These are phyloP conservation scores for Botia almorhae DNA, from an alignment of 2,797 vertebrate genomes.

Conservation along the genomic window DNA sequence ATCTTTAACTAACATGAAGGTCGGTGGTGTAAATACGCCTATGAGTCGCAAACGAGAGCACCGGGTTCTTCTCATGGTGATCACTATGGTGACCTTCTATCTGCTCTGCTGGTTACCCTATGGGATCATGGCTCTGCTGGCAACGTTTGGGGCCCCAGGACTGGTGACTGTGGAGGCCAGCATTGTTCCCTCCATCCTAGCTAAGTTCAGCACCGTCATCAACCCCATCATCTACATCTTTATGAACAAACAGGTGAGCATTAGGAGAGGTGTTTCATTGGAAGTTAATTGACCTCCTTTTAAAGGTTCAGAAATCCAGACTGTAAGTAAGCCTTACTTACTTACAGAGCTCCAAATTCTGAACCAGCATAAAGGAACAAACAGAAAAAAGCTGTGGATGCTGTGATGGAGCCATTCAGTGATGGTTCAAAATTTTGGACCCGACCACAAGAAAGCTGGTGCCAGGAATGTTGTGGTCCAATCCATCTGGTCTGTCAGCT, in stretches of 20 bases:
- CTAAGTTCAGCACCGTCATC: slow-evolving; percentile 82
- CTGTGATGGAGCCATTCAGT: neutral
- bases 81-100: slow-evolving; percentile 82
- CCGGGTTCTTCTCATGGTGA: slow-evolving; percentile 78
- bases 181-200: slow-evolving; percentile 81
- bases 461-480: slow-evolving; percentile 19
- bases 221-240: slow-evolving; percentile 85
- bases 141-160: slow-evolving; percentile 77
- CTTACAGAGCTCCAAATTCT: neutral
- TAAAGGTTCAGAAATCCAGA: neutral
- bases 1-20: slow-evolving; percentile 61
- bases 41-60: slow-evolving; percentile 71
- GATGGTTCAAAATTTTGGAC: neutral
- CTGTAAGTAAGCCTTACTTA: neutral
- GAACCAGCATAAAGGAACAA: neutral
- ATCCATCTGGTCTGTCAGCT: slow-evolving; percentile 30
- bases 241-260: slow-evolving; percentile 84
- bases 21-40: slow-evolving; percentile 66
- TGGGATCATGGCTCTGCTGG: slow-evolving; percentile 77
- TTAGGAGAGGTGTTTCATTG: neutral
- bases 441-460: neutral
- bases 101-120: slow-evolving; percentile 86
- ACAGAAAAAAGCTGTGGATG: slow-evolving; percentile 6
- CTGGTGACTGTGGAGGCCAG: slow-evolving; percentile 76
- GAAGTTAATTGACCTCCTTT: neutral